phyloP scores from a whole-genome alignment of 2,113 vertebrate species.

The Macrotis lagotis region DNA sequence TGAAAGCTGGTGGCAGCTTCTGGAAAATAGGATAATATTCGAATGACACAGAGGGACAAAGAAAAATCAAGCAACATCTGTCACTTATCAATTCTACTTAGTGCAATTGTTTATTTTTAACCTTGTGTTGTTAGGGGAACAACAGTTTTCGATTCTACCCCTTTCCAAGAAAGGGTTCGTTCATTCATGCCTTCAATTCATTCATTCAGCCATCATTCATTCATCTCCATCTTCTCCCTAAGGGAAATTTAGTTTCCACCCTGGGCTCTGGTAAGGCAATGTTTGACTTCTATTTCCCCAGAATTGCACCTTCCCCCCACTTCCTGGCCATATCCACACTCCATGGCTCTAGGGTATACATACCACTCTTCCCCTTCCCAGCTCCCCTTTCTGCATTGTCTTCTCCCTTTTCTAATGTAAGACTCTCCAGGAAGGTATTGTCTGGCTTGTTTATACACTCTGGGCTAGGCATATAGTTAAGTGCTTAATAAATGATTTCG shows the following conservation, averaged over 20 bases:
- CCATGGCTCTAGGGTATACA: neutral
- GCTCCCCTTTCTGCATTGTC: neutral
- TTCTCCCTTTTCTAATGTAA: neutral
- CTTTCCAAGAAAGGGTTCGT: neutral
- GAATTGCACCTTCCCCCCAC: neutral
- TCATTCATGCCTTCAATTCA: neutral
- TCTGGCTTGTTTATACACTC: neutral
- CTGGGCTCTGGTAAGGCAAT: neutral
- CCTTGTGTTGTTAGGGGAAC: neutral
- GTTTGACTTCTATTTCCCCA: neutral
- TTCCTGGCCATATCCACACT: neutral
- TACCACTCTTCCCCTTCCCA: neutral
- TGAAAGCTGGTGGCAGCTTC: neutral
- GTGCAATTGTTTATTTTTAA: neutral
- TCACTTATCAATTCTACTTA: neutral
- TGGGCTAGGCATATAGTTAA: neutral
- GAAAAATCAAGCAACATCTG: neutral
- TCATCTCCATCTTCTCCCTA: neutral
- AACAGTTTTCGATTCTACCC: neutral
- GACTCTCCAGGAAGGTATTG: neutral
- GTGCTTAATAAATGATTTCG: neutral
- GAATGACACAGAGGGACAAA: neutral
- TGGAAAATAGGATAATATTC: neutral
- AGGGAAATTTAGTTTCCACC: neutral
- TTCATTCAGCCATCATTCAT: too few species aligned